These are phyloP conservation scores for Solea senegalensis DNA, from an alignment of 2,113 vertebrate species.

Conservation along the genomic window DNA sequence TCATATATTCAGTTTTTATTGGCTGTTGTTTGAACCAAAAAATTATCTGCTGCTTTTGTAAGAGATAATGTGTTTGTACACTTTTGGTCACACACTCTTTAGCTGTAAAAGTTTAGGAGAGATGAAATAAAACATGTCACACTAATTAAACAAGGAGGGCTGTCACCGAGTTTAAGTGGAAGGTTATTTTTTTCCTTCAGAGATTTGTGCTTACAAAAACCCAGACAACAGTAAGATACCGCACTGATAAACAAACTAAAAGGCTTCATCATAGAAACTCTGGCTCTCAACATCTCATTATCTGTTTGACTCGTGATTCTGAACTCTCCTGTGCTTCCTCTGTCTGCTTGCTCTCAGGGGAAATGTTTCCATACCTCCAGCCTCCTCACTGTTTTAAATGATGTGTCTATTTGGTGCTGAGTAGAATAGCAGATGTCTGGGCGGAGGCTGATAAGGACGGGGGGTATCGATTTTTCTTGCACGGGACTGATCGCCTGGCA, in stretches of 20 bases:
- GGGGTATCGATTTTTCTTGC: not conserved
- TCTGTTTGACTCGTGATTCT: not conserved
- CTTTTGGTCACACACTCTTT: too few species aligned
- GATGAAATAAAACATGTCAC: too few species aligned
- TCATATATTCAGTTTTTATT: too few species aligned
- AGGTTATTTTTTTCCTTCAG: too few species aligned
- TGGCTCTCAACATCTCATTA: slow-evolving; percentile 9
- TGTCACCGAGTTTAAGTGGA: too few species aligned
- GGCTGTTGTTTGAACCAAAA: too few species aligned
- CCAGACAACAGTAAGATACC: too few species aligned
- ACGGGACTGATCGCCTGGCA: not conserved
- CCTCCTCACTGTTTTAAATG: slow-evolving; percentile 49
- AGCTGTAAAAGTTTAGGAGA: too few species aligned
- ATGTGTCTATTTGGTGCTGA: slow-evolving; percentile 24
- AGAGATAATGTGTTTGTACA: too few species aligned
- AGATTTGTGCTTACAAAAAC: too few species aligned
- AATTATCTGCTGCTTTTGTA: too few species aligned
- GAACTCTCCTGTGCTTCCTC: not conserved
- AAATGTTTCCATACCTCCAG: slow-evolving; percentile 21
- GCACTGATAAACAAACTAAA: not conserved
- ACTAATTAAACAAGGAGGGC: too few species aligned
- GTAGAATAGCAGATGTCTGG: not conserved
- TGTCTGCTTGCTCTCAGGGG: slow-evolving; percentile 43
- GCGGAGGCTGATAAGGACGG: not conserved
- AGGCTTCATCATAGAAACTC: not conserved